Evolutionary conservation across 2,797 vertebrate species (phyloP).

Genomic region (Crypturellus tataupa): DNA sequence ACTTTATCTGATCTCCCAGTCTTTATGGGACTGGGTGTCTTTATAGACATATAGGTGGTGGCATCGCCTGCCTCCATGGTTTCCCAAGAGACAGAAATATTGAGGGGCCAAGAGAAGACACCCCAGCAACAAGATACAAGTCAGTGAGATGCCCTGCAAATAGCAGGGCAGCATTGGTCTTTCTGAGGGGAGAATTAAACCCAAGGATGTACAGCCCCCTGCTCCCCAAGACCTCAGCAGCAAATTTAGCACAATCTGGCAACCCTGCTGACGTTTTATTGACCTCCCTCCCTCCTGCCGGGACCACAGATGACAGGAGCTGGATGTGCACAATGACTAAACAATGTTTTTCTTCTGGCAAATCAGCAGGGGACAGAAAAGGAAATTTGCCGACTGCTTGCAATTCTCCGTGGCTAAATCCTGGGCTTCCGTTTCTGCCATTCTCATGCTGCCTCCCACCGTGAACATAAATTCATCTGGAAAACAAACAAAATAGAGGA

Average conservation of each 20-base stretch:
- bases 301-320: neutral
- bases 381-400: neutral
- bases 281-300: neutral
- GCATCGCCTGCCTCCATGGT: neutral
- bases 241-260: neutral
- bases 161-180: neutral
- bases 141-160: neutral
- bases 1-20: neutral
- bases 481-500: conserved; percentile 42
- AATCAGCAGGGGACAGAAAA: neutral
- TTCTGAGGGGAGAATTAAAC: neutral
- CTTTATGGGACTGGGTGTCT: no score
- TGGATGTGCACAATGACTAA: neutral
- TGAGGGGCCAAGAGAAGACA: neutral
- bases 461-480: conserved; percentile 30
- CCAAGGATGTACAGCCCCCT: neutral
- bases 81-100: neutral
- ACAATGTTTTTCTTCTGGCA: neutral
- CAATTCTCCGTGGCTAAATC: conserved; percentile 24
- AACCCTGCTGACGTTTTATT: conserved; percentile 13
- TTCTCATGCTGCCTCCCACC: neutral
- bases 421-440: neutral
- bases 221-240: neutral
- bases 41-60: no score
- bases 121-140: neutral